A percentile compares a stretch with the other conserved stretches of the same genome.
phyloP scores from a whole-genome alignment of 2,113 vertebrate genomes.

The Oenanthe oenanthe region DNA sequence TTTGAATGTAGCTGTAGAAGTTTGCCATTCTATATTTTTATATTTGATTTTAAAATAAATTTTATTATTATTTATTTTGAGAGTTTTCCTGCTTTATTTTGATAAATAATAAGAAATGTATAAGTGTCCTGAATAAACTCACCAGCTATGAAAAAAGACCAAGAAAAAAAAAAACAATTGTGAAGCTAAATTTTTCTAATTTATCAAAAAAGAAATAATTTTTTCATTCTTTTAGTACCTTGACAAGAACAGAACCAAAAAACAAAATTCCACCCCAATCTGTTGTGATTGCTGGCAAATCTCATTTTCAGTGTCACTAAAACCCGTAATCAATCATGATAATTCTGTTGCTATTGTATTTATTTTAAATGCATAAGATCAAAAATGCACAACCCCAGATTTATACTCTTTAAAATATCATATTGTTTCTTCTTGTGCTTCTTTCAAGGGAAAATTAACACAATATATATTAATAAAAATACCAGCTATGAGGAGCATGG shows the following conservation, averaged over 20 bases:
- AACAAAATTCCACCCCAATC: background rate
- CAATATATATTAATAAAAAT: background rate
- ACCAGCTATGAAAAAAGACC: background rate
- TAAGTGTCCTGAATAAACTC: slow-evolving; percentile 5
- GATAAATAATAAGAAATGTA: background rate
- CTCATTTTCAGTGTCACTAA: slow-evolving; percentile 37
- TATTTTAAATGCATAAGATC: slow-evolving; percentile 16
- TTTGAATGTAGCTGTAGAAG: background rate
- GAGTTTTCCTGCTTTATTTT: background rate
- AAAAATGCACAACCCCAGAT: slow-evolving; percentile 28
- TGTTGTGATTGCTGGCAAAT: slow-evolving; percentile 1
- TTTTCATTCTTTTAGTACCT: slow-evolving; percentile 35
- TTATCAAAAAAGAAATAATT: slow-evolving; percentile 35
- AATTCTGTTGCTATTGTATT: background rate
- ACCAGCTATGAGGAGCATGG: background rate
- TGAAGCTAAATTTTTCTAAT: background rate
- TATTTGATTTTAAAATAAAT: background rate
- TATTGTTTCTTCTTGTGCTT: background rate
- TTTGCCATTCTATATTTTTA: background rate
- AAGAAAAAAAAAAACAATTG: background rate
- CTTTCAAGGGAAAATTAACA: slow-evolving; percentile 55
- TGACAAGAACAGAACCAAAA: slow-evolving; percentile 22
- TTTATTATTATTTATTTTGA: background rate
- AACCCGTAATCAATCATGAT: background rate
- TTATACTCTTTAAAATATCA: slow-evolving; percentile 36